Base-by-base conservation (phyloP, 2,797 vertebrate species). In the Lacerta agilis region DNA sequence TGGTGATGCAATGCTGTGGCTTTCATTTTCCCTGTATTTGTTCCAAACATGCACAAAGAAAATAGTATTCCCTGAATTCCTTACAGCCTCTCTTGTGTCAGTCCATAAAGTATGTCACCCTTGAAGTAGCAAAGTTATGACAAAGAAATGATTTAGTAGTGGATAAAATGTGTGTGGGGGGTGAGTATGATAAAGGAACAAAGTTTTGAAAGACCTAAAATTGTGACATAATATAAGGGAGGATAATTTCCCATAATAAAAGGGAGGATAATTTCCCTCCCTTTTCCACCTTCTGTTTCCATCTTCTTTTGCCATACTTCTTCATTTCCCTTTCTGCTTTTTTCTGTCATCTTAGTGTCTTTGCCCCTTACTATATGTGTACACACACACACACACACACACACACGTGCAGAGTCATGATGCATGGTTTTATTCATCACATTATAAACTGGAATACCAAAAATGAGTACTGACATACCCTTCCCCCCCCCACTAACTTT, bases 401-500 rank as follows among this genome's bases (percentile, higher is more conserved):
- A 79, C 9, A 86, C 17, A 80, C 1, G 5, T 88, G 49, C 33
- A 76, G 38, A 33, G 36, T 69, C n/a, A 85, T 66, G 58, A n/a
- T 15, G 55, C 64, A 17, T 17, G 79, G 5, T 85, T 58, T 86
- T 91, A 38, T 45, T 81, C 45, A 86, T 90, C 87, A 43, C 41
- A 25, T 29, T 61, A 61, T 17, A 87, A 41, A 41, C 0, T 82
- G 80, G 86, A 87, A 82, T 49, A 27, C 27, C 49, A 72, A 66
- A 83, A 80, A 27, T 85, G 36, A 69, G 61, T 38, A 33, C n/a
- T 33, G 45, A 27, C 73, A 71, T 77, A 1, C 27, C 61, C 66
- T 93, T 93, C 88, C 9, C 79, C 41, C 88, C 9, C 79, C 41
- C 86, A 86, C 85, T 77, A 82, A 82, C 84, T 61, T n/a, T 18